Conservation (phyloP, 2,888 invertebrate species). For the Peribatodes rhomboidaria region DNA sequence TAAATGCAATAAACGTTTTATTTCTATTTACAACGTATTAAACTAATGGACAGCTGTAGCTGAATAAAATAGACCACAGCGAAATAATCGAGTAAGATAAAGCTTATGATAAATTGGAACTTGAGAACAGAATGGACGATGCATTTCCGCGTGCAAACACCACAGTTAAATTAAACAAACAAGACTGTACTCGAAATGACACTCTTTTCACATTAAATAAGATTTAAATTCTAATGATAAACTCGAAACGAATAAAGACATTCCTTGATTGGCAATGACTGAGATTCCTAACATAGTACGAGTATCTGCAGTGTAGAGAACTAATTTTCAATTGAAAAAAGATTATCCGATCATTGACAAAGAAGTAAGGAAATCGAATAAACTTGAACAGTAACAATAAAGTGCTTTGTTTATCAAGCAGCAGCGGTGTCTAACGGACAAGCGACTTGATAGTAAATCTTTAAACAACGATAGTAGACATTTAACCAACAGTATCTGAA, state of each 20-base stretch:
- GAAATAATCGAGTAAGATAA: constrained; percentile 42
- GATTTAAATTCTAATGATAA: not conserved
- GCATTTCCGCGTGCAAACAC: constrained; percentile 15
- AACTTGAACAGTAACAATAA: constrained; percentile 34
- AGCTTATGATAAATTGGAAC: constrained; percentile 37
- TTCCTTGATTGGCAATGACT: not conserved
- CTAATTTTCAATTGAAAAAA: not conserved
- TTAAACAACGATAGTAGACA: too few species aligned
- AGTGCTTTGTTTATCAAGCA: constrained; percentile 31
- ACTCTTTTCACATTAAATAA: not conserved
- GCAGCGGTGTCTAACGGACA: constrained; percentile 28
- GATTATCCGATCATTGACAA: not conserved
- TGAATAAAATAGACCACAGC: constrained; percentile 34
- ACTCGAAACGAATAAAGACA: not conserved
- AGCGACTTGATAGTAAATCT: constrained; percentile 1
- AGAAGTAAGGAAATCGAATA: constrained; percentile 34
- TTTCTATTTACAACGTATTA: constrained; percentile 38
- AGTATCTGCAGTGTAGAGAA: constrained; percentile 11
- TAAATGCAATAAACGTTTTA: constrained; percentile 38
- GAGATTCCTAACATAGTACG: not conserved
- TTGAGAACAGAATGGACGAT: constrained; percentile 20
- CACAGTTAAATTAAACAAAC: not conserved
- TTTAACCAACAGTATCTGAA: too few species aligned
- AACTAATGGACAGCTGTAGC: constrained; percentile 40
- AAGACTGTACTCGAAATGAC: constrained; percentile 1